Percentiles rank a stretch among this genome's conserved stretches.
Conservation (phyloP, 2,888 invertebrate genomes). For the Diarsia mendica region DNA sequence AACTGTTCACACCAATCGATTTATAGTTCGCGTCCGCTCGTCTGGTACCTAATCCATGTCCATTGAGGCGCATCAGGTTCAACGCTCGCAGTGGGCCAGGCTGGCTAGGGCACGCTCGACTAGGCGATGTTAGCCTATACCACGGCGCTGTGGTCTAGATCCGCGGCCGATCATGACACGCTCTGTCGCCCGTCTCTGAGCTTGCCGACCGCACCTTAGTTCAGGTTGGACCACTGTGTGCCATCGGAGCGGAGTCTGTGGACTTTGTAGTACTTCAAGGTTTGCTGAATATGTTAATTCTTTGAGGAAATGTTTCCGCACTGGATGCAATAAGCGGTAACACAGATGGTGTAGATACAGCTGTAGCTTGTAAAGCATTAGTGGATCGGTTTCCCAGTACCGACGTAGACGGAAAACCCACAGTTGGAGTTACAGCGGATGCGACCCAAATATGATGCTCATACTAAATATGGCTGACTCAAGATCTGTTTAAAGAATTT, state of each 20-base stretch:
- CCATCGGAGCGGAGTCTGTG: constrained; percentile 28
- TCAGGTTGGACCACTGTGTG: constrained; percentile 23
- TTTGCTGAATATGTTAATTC: not conserved
- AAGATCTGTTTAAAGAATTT: not conserved
- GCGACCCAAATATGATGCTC: not conserved
- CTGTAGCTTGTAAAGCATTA: not conserved
- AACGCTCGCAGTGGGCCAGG: constrained; percentile 67
- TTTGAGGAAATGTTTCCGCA: not conserved
- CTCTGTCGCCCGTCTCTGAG: constrained; percentile 77
- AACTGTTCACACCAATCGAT: constrained; percentile 41
- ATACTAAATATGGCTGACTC: constrained; percentile 14
- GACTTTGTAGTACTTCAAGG: not conserved
- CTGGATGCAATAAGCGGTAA: not conserved
- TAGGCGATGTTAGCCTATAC: constrained; percentile 51
- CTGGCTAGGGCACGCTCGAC: constrained; percentile 55
- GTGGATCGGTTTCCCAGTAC: not conserved
- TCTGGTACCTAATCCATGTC: constrained; percentile 58
- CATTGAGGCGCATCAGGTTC: constrained; percentile 70
- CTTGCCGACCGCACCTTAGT: constrained; percentile 65
- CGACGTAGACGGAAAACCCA: constrained; percentile 8
- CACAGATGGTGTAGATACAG: not conserved
- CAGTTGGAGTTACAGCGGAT: not conserved
- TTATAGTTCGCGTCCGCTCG: constrained; percentile 39
- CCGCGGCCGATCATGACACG: constrained; percentile 76
- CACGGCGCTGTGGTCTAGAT: constrained; percentile 73